Evolutionary conservation across 2,888 invertebrate genomes (phyloP).

Genomic region (Thera obeliscata): DNA sequence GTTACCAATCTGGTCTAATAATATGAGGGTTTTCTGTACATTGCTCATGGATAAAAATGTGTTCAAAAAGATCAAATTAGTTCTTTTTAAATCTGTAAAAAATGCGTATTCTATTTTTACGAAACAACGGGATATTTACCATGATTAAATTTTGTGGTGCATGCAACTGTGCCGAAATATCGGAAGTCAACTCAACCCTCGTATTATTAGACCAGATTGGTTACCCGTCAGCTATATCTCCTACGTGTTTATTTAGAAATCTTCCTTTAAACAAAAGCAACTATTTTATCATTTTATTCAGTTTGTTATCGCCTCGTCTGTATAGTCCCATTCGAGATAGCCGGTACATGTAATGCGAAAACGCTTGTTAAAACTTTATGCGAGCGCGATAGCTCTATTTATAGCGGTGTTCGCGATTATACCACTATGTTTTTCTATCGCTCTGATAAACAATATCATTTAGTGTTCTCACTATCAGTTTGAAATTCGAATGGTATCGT

Average conservation of each 20-base stretch:
- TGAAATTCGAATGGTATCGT: not conserved
- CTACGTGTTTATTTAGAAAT: not conserved
- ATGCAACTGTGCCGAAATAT: too few relatives aligned
- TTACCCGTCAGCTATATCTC: too few relatives aligned
- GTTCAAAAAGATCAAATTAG: too few relatives aligned
- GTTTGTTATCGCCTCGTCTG: constrained; percentile 23
- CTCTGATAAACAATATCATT: constrained; percentile 25
- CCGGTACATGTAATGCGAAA: constrained; percentile 39
- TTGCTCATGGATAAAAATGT: not conserved
- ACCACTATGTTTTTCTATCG: constrained; percentile 35
- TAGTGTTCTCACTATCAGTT: not conserved
- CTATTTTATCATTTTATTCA: not conserved
- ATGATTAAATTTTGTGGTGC: too few relatives aligned
- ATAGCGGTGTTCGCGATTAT: constrained; percentile 31
- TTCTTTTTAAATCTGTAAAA: too few relatives aligned
- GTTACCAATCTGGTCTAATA: not conserved
- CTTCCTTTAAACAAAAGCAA: not conserved
- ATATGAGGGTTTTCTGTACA: not conserved
- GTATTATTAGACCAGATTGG: too few relatives aligned
- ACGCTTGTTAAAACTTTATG: constrained; percentile 46
- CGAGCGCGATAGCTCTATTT: constrained; percentile 37
- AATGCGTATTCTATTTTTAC: too few relatives aligned
- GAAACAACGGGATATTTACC: too few relatives aligned
- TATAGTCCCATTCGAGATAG: constrained; percentile 25
- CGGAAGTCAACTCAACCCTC: too few relatives aligned